A percentile compares a stretch with the other conserved stretches of the same genome.
Conservation (phyloP, 2,797 vertebrate genomes). For the Myripristis jacobus region DNA sequence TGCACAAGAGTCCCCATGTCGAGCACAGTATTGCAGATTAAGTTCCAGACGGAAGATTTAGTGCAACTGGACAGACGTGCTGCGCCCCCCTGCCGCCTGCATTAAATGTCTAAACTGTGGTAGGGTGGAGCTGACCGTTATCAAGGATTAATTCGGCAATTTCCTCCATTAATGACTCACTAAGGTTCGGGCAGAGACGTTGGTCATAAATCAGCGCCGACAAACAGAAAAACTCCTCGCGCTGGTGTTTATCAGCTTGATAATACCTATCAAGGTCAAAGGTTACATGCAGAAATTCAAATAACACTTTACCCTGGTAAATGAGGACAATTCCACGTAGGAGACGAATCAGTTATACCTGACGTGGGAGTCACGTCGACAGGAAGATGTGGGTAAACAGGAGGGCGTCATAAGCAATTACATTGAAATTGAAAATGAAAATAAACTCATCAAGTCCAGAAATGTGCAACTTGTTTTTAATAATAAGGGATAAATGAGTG, state of each 20-base stretch:
- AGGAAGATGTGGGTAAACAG: too few species aligned
- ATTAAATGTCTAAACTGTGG: conserved; percentile 59
- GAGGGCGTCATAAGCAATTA: too few species aligned
- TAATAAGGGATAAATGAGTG: too few species aligned
- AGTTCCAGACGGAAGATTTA: conserved; percentile 12
- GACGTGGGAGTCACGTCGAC: too few species aligned
- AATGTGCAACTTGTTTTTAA: too few species aligned
- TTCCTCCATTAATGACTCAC: conserved; percentile 18
- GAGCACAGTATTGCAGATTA: conserved; percentile 10
- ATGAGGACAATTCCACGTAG: conserved; percentile 61
- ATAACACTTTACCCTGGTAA: conserved; percentile 67
- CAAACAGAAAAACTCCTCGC: conserved; percentile 3
- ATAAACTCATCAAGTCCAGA: too few species aligned
- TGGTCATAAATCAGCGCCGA: conserved; percentile 22
- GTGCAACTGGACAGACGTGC: conserved; percentile 7
- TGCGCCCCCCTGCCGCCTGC: conserved; percentile 40
- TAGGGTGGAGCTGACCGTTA: conserved; percentile 67
- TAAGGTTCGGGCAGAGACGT: conserved; percentile 30
- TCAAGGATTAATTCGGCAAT: conserved; percentile 24
- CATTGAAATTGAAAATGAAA: too few species aligned
- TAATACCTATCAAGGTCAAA: conserved; percentile 55
- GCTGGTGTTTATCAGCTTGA: conserved; percentile 65
- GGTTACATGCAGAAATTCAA: conserved; percentile 62
- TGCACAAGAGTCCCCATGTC: conserved; percentile 68
- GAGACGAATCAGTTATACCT: background rate